A percentile compares a stretch with the other conserved stretches of the same genome.
These are phyloP conservation scores for Erebia aethiops DNA, from an alignment of 2,888 invertebrate genomes.

Conservation along the genomic window DNA sequence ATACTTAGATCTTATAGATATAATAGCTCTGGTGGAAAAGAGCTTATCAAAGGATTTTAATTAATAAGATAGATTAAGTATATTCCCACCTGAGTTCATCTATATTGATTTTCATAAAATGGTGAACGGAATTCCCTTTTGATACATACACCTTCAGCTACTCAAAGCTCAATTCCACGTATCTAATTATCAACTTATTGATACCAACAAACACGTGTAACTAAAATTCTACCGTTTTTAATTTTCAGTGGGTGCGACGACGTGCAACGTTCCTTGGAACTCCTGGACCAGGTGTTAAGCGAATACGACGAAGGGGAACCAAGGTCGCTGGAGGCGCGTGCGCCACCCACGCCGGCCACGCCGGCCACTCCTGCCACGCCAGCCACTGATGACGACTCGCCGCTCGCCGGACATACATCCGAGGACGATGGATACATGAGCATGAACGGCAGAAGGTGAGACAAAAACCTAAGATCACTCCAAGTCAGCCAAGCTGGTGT, in stretches of 20 bases:
- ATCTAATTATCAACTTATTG: background rate
- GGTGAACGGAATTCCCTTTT: no score
- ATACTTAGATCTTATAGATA: no score
- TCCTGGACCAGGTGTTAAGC: constrained; percentile 94
- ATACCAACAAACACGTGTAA: background rate
- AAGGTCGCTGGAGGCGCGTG: constrained; percentile 75
- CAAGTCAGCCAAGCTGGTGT: constrained; percentile 69
- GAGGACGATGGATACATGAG: constrained; percentile 97
- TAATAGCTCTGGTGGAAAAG: no score
- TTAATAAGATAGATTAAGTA: no score
- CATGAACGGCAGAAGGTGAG: constrained; percentile 91
- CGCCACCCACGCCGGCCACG: constrained; percentile 72
- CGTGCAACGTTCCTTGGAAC: constrained; percentile 93
- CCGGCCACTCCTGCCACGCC: constrained; percentile 82
- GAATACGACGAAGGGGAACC: constrained; percentile 93
- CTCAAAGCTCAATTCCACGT: no score
- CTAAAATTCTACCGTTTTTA: background rate
- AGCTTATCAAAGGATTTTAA: no score
- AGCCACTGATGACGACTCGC: constrained; percentile 88
- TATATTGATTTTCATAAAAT: no score
- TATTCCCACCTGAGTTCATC: no score
- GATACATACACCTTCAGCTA: no score
- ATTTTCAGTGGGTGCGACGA: constrained; percentile 89
- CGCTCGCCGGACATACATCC: constrained; percentile 91
- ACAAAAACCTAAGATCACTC: background rate